Conservation (phyloP, 1,140 invertebrate genomes). For the Octopus bimaculoides region DNA sequence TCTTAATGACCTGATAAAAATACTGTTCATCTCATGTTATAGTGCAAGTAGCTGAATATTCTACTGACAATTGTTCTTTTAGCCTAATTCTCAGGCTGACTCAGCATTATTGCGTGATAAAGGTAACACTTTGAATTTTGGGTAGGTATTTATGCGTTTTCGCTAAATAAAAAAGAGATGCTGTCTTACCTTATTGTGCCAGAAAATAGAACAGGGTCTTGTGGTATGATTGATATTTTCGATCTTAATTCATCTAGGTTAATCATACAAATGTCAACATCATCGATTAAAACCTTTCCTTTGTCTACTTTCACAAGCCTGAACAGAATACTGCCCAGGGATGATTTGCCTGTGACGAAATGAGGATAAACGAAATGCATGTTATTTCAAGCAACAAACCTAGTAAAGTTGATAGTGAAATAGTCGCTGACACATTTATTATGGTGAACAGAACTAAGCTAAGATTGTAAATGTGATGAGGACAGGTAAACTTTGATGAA, state of each 20-base stretch:
- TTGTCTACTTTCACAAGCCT: constrained; percentile 57
- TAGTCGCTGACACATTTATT: too few relatives aligned
- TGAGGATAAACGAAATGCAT: neutral
- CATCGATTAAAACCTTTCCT: constrained; percentile 43
- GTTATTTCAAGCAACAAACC: neutral
- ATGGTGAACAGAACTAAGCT: too few relatives aligned
- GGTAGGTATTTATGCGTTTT: neutral
- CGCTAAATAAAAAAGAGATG: neutral
- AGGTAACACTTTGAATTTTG: neutral
- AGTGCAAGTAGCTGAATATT: neutral
- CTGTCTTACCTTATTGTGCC: constrained; percentile 46
- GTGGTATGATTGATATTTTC: constrained; percentile 44
- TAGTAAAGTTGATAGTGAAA: too few relatives aligned
- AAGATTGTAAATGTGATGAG: too few relatives aligned
- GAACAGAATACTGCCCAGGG: constrained; percentile 59
- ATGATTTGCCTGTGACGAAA: constrained; percentile 64
- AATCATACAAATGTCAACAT: constrained; percentile 33
- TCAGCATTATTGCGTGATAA: neutral
- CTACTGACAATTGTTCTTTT: neutral
- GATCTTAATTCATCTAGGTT: constrained; percentile 35
- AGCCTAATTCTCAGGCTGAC: neutral
- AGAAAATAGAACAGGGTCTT: constrained; percentile 58
- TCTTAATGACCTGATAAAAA: neutral
- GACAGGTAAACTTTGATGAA: too few relatives aligned
- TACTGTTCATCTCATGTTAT: neutral